These are phyloP conservation scores for Drosophila antonietae DNA, from an alignment of 2,888 invertebrate genomes.

Conservation along the genomic window DNA sequence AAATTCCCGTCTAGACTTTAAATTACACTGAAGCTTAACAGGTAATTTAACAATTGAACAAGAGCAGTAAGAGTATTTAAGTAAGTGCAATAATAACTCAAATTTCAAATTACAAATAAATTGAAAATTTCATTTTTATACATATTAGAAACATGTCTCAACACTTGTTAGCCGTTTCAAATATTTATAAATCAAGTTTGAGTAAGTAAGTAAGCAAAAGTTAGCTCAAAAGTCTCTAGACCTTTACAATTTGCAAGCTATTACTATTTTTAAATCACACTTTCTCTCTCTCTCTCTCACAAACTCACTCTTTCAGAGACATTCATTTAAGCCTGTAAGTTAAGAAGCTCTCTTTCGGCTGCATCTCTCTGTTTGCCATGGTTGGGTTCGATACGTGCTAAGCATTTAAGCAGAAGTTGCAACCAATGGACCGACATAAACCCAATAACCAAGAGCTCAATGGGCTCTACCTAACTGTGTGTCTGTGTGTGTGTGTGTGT, in stretches of 20 bases:
- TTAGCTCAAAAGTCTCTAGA: background rate
- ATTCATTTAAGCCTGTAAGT: background rate
- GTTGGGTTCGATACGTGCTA: constrained; percentile 9
- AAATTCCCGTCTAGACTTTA: background rate
- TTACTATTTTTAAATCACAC: background rate
- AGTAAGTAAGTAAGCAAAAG: background rate
- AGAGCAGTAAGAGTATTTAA: too few species aligned
- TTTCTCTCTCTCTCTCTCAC: background rate
- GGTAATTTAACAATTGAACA: background rate
- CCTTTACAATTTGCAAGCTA: background rate
- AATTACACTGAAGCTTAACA: background rate
- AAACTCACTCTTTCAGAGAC: background rate
- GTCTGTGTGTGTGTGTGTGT: background rate
- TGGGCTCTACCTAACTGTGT: constrained; percentile 3
- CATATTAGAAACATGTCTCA: background rate
- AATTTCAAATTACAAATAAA: too few species aligned
- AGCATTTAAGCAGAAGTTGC: constrained; percentile 20
- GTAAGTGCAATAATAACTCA: too few species aligned
- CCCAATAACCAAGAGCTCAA: constrained; percentile 36
- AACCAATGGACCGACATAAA: constrained; percentile 34
- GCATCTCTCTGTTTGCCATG: background rate
- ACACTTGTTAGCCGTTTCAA: background rate
- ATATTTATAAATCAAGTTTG: background rate
- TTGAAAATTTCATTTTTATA: too few species aligned
- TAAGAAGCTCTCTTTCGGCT: background rate